These are phyloP conservation scores for Pempheris klunzingeri DNA, from an alignment of 2,797 vertebrate genomes.

Conservation along the genomic window DNA sequence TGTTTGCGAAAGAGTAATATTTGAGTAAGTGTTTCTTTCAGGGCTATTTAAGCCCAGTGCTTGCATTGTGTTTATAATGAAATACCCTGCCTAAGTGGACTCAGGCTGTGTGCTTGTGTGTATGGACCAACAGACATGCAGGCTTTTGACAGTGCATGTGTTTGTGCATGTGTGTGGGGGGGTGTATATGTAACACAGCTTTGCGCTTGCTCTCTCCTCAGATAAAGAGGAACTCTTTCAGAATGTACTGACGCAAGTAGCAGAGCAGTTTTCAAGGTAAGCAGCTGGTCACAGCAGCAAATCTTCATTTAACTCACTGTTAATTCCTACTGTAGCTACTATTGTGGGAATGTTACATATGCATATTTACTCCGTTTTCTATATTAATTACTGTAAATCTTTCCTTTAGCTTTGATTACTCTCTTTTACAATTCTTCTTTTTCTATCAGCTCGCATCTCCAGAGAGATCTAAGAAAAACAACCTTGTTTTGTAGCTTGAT, in stretches of 20 bases:
- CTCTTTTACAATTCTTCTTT: neutral
- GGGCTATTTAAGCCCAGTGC: neutral
- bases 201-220: conserved; percentile 69
- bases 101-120: conserved; percentile 24
- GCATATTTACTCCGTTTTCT: neutral
- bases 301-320: neutral
- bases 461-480: neutral
- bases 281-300: conserved; percentile 7
- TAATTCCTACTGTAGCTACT: neutral
- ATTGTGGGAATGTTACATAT: neutral
- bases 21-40: neutral
- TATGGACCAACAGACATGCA: neutral
- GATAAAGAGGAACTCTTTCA: conserved; percentile 95
- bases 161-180: conserved; percentile 18
- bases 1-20: neutral
- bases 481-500: neutral
- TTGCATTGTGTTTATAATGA: conserved; percentile 5
- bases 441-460: neutral
- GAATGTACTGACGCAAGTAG: conserved; percentile 91
- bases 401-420: neutral
- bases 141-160: conserved; percentile 8
- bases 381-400: neutral
- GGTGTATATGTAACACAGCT: conserved; percentile 35
- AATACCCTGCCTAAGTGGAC: conserved; percentile 10
- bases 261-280: conserved; percentile 94